These are phyloP conservation scores for Centropus bengalensis DNA, from an alignment of 2,113 vertebrate genomes.

Conservation along the genomic window DNA sequence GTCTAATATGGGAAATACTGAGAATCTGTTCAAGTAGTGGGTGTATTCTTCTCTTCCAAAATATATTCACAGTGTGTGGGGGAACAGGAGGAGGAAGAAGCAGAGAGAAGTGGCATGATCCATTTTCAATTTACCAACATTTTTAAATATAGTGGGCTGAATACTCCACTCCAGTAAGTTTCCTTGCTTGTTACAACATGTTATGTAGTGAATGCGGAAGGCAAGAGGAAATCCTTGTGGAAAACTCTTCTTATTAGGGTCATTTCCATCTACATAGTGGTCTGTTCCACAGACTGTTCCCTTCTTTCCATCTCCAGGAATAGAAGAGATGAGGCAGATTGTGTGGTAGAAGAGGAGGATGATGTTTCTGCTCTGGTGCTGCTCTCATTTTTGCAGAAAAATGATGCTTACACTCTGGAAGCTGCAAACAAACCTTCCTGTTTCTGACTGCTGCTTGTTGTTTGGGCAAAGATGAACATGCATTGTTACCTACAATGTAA, in stretches of 20 bases:
- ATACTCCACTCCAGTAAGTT: background rate
- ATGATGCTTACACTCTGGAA: background rate
- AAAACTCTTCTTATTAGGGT: background rate
- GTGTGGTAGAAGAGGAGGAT: background rate
- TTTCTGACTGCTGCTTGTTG: background rate
- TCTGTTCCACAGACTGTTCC: background rate
- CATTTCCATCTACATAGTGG: accelerated
- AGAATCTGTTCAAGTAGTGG: background rate
- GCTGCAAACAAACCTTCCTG: background rate
- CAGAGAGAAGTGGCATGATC: background rate
- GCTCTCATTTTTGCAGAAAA: background rate
- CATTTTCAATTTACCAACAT: background rate
- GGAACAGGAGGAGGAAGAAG: background rate
- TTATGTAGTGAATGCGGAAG: background rate
- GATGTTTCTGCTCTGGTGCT: background rate
- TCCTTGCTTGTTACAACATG: background rate
- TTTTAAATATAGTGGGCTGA: background rate
- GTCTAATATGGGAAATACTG: background rate
- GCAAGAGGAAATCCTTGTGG: background rate
- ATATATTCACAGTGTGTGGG: background rate
- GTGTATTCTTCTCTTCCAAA: conserved; percentile 10
- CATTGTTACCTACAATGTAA: background rate
- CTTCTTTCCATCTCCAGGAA: background rate
- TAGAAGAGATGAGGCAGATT: background rate
- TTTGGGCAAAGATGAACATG: background rate